Evolutionary conservation across 2,113 vertebrate genomes (phyloP), one percentile per base, ranked within the genome.

Genomic region (Ciconia boyciana): DNA sequence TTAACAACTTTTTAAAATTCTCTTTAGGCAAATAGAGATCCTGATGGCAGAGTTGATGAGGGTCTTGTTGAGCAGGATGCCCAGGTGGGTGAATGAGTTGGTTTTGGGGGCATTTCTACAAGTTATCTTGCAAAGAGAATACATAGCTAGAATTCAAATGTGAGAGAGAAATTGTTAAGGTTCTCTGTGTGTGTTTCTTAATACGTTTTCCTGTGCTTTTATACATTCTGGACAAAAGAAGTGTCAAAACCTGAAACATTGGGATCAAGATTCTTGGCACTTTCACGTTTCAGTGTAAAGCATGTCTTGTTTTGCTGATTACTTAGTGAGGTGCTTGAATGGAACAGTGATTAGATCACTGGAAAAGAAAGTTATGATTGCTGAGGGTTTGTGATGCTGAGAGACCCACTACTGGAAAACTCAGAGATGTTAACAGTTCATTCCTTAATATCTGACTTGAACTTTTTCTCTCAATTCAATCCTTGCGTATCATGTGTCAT

Each of bases 51-150:
- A 43, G 96, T 99, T 21, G 96, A 99, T 52, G 98, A 98, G 36
- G 94, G 85, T 46, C 96, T 97, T 54, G 98, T 99, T 64, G 99
- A 99, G 89, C 98, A 99, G 80, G 99, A 99, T 79, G 99, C 99
- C 22, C 99, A 99, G 99, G 99, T 99, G 90, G 80, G 98, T 97
- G 65, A 76, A 48, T 34, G 32, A 15, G 19, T 16, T 20, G 11
- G 2, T 0, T 6, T 89, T 68, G 15, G 36, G 49, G 18, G 2
- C 21, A 20, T 88, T 89, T 71, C 25, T 70, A 9, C 16, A 21
- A 10, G 28, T 83, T 77, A 10, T 0, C 31, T 85, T 78, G n/a
- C 64, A 51, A 62, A 76, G 34, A 58, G 29, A 15, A 2, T 17
- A 20, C 13, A 7, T 7, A 58, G 28, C 52, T 83, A 21, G 15